phyloP scores from a whole-genome alignment of 2,888 invertebrate species.

The Hecatera dysodea region DNA sequence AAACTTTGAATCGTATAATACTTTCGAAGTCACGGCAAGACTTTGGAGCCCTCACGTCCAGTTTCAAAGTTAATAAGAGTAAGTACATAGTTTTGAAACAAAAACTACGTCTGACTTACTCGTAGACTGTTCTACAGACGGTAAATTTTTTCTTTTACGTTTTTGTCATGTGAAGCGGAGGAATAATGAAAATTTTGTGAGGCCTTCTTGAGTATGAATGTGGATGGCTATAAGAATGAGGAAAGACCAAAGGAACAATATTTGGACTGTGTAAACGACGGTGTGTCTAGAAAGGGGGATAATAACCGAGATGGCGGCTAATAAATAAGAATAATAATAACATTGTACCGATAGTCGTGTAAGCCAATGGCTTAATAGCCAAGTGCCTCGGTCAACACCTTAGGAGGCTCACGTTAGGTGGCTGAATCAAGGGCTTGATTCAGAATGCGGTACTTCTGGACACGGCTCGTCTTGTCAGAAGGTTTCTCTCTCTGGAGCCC shows the following conservation, averaged over 20 bases:
- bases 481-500: too few species aligned
- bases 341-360: too few species aligned
- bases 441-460: too few species aligned
- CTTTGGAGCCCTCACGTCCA: constrained; percentile 29
- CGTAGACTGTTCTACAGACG: constrained; percentile 6
- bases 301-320: neutral
- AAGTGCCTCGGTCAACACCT: too few species aligned
- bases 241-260: neutral
- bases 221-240: neutral
- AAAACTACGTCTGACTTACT: constrained; percentile 25
- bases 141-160: neutral
- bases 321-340: too few species aligned
- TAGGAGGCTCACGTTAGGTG: too few species aligned
- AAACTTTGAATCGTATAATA: constrained; percentile 46
- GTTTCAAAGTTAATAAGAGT: constrained; percentile 51
- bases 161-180: neutral
- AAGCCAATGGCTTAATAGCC: too few species aligned
- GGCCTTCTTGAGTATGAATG: neutral
- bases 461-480: too few species aligned
- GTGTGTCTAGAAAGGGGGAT: too few species aligned
- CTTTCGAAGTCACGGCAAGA: constrained; percentile 38
- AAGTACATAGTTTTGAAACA: constrained; percentile 18
- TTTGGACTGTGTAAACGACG: neutral
- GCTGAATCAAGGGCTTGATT: too few species aligned
- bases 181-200: neutral